Evolutionary conservation across 2,113 vertebrate genomes (phyloP).

Genomic region (Cavia porcellus): DNA sequence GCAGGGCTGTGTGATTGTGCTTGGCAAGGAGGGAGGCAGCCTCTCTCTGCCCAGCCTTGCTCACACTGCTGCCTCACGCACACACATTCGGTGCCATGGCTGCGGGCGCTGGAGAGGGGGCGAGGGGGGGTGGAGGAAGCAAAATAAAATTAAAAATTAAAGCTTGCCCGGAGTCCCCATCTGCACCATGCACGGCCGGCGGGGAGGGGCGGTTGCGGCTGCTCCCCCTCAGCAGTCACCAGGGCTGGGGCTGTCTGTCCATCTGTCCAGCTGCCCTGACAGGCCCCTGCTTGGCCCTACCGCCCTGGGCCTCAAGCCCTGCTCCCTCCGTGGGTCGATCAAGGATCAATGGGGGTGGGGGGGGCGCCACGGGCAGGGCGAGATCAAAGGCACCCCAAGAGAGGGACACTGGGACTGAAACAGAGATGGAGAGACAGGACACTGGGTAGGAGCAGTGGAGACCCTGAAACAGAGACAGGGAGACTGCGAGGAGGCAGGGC

Average conservation of each 20-base stretch:
- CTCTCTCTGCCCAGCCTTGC: constrained; percentile 27
- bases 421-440: constrained; percentile 22
- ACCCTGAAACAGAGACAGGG: neutral
- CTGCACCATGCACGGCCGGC: constrained; percentile 29
- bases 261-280: constrained; percentile 38
- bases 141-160: constrained; percentile 87
- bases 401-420: constrained; percentile 63
- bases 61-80: constrained; percentile 47
- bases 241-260: neutral
- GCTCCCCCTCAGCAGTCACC: constrained; percentile 36
- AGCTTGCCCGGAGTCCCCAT: constrained; percentile 84
- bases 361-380: constrained; percentile 75
- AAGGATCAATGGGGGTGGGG: constrained; percentile 81
- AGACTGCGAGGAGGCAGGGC: neutral
- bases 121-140: constrained; percentile 76
- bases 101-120: constrained; percentile 79
- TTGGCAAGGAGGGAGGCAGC: constrained; percentile 24
- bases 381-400: constrained; percentile 83
- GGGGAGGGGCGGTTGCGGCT: constrained; percentile 2
- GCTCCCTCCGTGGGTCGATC: constrained; percentile 67
- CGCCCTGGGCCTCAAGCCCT: constrained; percentile 48
- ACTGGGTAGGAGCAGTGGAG: neutral
- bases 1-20: constrained; percentile 44
- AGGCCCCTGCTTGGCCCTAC: constrained; percentile 27
- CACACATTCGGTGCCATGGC: constrained; percentile 73